Evolutionary conservation across 2,113 vertebrate genomes (phyloP).

Genomic region (Rynchops niger): DNA sequence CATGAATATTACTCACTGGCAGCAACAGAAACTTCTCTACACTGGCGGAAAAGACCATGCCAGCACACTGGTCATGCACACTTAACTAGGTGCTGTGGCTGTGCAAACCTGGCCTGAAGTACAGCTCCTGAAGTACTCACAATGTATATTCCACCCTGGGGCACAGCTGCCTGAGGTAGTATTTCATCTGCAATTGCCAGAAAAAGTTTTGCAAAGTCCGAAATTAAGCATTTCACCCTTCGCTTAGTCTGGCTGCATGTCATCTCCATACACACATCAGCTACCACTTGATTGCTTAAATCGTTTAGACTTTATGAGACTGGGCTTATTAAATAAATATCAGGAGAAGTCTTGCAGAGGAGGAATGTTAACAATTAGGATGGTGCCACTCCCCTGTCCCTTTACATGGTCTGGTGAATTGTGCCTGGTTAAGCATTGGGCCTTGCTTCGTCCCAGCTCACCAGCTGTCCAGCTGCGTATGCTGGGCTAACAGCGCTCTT

Average conservation of each 20-base stretch:
- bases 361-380: conserved; percentile 55
- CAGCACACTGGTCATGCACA: rapidly evolving
- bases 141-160: neutral
- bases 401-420: neutral
- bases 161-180: neutral
- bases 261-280: neutral
- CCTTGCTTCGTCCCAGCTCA: neutral
- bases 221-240: neutral
- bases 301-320: conserved; percentile 16
- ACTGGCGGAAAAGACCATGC: rapidly evolving
- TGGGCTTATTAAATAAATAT: conserved; percentile 45
- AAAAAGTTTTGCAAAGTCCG: neutral
- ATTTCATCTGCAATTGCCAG: neutral
- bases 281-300: conserved; percentile 36
- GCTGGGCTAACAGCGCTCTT: neutral
- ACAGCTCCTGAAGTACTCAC: neutral
- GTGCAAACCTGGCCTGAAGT: neutral
- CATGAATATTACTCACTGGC: neutral
- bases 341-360: conserved; percentile 28
- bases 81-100: neutral
- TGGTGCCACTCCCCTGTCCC: conserved; percentile 39
- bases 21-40: neutral
- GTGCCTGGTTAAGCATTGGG: neutral
- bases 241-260: conserved; percentile 2
- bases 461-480: neutral